Conservation (phyloP, 1,140 invertebrate genomes). For the Drosophila nebulosa region DNA sequence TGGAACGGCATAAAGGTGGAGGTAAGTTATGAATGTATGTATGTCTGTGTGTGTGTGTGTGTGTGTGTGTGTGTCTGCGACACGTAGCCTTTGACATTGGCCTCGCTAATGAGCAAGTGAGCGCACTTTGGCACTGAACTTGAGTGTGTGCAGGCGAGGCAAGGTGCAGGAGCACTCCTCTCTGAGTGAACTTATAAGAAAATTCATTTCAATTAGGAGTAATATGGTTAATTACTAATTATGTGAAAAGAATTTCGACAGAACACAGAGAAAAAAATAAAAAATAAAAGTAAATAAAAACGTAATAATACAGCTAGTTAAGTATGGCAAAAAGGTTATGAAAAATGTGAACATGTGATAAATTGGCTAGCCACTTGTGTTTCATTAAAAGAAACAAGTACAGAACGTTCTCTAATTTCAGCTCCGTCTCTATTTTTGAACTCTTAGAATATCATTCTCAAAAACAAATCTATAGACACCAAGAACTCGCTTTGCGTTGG, state of each 20-base stretch:
- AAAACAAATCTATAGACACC: too few species aligned
- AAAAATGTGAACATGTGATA: background rate
- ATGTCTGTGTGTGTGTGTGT: conserved; percentile 4
- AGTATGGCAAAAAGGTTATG: background rate
- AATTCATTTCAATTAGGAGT: conserved; percentile 24
- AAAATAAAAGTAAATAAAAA: background rate
- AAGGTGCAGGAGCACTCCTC: background rate
- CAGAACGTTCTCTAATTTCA: too few species aligned
- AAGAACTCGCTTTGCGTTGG: too few species aligned
- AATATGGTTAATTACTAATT: conserved; percentile 1
- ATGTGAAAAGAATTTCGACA: background rate
- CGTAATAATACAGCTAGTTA: background rate
- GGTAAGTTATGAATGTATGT: conserved; percentile 3
- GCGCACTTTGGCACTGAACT: conserved; percentile 67
- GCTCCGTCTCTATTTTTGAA: too few species aligned
- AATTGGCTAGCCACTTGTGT: too few species aligned
- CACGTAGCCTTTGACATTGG: conserved; percentile 76
- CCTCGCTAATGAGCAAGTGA: conserved; percentile 65
- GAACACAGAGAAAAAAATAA: background rate
- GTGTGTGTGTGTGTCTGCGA: conserved; percentile 32
- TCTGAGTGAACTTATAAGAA: conserved; percentile 16
- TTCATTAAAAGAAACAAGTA: too few species aligned
- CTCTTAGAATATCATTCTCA: too few species aligned
- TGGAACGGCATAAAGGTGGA: conserved; percentile 20
- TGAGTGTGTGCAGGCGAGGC: conserved; percentile 21